Conservation (phyloP, 2,888 invertebrate species). For the Acleris emargana region DNA sequence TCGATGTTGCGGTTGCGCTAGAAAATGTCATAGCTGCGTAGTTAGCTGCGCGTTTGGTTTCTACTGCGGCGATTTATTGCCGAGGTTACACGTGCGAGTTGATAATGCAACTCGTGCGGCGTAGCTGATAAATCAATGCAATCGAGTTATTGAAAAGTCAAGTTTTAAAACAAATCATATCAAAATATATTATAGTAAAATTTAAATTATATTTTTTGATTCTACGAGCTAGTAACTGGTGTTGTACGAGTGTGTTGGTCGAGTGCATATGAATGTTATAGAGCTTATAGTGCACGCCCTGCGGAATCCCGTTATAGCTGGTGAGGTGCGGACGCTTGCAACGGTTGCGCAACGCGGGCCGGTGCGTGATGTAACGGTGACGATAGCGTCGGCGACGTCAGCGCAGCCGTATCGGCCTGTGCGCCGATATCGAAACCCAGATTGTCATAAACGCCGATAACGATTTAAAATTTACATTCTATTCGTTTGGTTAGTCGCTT, state of each 20-base stretch:
- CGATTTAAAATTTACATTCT: too few relatives aligned
- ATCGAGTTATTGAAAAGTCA: too few relatives aligned
- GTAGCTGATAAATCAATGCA: slow-evolving; percentile 1
- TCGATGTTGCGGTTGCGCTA: neutral
- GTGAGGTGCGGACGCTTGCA: slow-evolving; percentile 12
- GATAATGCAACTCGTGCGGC: slow-evolving; percentile 61
- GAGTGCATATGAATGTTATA: too few relatives aligned
- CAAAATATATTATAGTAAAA: too few relatives aligned
- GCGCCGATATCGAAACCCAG: too few relatives aligned
- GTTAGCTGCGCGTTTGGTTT: slow-evolving; percentile 25
- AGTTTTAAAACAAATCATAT: too few relatives aligned
- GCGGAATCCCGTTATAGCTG: neutral
- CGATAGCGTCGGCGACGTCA: slow-evolving; percentile 42
- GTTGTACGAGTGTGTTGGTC: too few relatives aligned
- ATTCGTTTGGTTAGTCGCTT: too few relatives aligned
- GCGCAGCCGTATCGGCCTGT: slow-evolving; percentile 6
- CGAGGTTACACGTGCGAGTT: slow-evolving; percentile 66
- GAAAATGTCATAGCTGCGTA: slow-evolving; percentile 38
- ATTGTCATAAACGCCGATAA: too few relatives aligned
- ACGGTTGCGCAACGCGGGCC: slow-evolving; percentile 35
- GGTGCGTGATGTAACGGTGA: slow-evolving; percentile 47
- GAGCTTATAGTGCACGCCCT: neutral
- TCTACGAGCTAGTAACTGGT: too few relatives aligned
- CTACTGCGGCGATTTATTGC: slow-evolving; percentile 49
- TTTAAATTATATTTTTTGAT: too few relatives aligned